Evolutionary conservation across 2,888 invertebrate species (phyloP).

Genomic region (Napeogenes sylphis): DNA sequence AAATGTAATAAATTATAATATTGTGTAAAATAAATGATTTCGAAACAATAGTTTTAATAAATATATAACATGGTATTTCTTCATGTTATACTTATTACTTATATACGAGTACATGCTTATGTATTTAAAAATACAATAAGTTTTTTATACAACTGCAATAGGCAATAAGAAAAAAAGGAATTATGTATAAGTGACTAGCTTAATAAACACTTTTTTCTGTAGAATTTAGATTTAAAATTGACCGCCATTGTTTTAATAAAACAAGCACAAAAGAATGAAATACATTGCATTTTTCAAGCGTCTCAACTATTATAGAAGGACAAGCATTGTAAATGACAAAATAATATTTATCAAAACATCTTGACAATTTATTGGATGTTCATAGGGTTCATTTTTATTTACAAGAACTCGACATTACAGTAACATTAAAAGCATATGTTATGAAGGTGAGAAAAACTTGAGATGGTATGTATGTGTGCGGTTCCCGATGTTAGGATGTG

Average conservation of each 20-base stretch:
- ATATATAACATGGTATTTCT: too few relatives aligned
- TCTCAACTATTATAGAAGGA: slow-evolving; percentile 21
- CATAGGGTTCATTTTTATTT: neutral
- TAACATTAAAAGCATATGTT: slow-evolving; percentile 60
- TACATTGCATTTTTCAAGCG: slow-evolving; percentile 21
- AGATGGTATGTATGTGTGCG: slow-evolving; percentile 8
- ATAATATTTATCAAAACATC: slow-evolving; percentile 1
- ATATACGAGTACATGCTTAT: too few relatives aligned
- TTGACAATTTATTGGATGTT: neutral
- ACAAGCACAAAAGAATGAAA: slow-evolving; percentile 7
- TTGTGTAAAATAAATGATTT: too few relatives aligned
- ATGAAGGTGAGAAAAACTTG: slow-evolving; percentile 52
- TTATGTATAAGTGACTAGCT: too few relatives aligned
- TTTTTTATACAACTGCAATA: too few relatives aligned
- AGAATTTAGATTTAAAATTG: too few relatives aligned
- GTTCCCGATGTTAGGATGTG: slow-evolving; percentile 30
- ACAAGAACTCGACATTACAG: neutral
- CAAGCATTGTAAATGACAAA: slow-evolving; percentile 24
- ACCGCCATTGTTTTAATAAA: too few relatives aligned
- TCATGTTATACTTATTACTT: too few relatives aligned
- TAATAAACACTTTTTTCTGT: too few relatives aligned
- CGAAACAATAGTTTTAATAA: too few relatives aligned
- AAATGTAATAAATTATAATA: slow-evolving; percentile 25
- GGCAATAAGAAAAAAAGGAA: too few relatives aligned
- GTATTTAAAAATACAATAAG: too few relatives aligned